Evolutionary conservation across 2,797 vertebrate genomes (phyloP).

Genomic region (Adelosebastes latens): DNA sequence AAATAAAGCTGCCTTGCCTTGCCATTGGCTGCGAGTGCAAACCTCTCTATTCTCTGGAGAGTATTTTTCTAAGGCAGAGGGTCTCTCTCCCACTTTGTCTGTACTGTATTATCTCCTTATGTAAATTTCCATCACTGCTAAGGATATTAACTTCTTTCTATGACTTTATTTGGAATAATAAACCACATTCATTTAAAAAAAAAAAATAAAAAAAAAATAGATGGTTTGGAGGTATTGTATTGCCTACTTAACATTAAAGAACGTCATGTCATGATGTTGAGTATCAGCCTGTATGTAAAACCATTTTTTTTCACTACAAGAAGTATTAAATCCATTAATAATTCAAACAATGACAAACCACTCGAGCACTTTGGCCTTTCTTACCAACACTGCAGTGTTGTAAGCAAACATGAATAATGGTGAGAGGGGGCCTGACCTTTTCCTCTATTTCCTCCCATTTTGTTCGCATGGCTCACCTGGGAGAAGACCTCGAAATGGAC

Average conservation of each 20-base stretch:
- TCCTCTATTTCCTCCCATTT: background rate
- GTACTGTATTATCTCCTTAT: background rate
- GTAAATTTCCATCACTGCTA: background rate
- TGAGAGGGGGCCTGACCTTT: background rate
- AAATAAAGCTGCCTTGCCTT: too few species aligned
- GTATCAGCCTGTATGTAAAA: too few species aligned
- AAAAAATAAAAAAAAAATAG: background rate
- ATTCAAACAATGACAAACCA: background rate
- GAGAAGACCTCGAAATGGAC: constrained; percentile 81
- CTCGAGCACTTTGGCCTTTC: background rate
- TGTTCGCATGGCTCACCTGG: constrained; percentile 65
- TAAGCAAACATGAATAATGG: background rate
- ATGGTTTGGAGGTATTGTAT: background rate
- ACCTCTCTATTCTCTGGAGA: background rate
- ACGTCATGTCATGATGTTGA: too few species aligned
- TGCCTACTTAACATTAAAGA: background rate
- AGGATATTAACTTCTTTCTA: background rate
- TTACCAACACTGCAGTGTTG: background rate
- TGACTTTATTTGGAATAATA: background rate
- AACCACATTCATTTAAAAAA: background rate
- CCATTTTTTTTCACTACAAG: background rate
- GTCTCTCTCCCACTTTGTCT: background rate
- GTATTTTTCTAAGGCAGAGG: background rate
- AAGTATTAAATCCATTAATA: background rate
- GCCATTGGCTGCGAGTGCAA: background rate